Evolutionary conservation across 2,797 vertebrate species (phyloP).

Genomic region (Siniperca undulata): DNA sequence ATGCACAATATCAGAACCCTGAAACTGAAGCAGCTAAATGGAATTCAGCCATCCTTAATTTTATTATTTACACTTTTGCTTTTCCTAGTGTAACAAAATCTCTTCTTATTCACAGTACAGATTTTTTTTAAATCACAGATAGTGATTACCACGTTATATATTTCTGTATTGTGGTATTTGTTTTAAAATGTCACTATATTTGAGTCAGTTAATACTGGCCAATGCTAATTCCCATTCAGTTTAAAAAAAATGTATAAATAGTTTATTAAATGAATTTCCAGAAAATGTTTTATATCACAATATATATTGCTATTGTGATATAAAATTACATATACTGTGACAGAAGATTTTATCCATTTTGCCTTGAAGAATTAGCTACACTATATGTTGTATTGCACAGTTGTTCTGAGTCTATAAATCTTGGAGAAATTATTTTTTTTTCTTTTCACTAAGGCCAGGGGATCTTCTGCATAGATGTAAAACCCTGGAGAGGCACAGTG

Average conservation of each 20-base stretch:
- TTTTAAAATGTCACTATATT: neutral
- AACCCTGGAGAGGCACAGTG: constrained; percentile 80
- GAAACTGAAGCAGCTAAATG: neutral
- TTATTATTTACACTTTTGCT: neutral
- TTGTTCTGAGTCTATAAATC: neutral
- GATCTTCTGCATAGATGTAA: constrained; percentile 86
- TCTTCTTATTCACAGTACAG: neutral
- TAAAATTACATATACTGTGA: neutral
- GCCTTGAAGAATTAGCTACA: neutral
- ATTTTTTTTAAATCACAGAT: neutral
- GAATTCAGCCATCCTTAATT: neutral
- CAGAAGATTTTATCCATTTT: constrained; percentile 1
- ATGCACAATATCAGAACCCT: neutral
- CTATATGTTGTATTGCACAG: neutral
- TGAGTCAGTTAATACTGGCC: neutral
- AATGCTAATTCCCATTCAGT: neutral
- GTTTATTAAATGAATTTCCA: neutral
- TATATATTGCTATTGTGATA: neutral
- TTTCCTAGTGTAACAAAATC: neutral
- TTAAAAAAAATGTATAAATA: neutral
- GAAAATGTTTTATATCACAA: neutral
- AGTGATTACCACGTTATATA: neutral
- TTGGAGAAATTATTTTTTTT: neutral
- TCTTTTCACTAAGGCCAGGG: constrained; percentile 74
- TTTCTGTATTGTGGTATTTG: neutral